Percentiles rank a stretch among this genome's conserved stretches.
Conservation (phyloP, 2,113 vertebrate species). For the Callocephalon fimbriatum region DNA sequence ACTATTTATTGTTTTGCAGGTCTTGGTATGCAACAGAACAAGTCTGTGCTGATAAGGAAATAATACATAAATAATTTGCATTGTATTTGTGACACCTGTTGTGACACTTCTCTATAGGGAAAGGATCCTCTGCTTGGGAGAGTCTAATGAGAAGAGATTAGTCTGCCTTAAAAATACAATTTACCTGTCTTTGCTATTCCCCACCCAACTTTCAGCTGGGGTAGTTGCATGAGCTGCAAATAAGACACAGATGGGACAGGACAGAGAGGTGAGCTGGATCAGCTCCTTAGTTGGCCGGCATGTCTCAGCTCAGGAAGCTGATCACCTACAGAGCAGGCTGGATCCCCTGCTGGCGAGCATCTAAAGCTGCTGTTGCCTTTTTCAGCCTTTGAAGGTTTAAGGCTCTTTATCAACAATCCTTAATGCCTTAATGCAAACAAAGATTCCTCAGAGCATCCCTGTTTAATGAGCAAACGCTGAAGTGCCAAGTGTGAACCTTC, state of each 20-base stretch:
- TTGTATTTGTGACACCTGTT: not conserved
- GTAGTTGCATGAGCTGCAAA: not conserved
- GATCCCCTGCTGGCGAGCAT: fast-evolving
- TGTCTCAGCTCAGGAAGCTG: not conserved
- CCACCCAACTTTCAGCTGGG: not conserved
- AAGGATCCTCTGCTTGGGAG: not conserved
- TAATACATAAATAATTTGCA: not conserved
- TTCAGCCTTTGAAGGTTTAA: not conserved
- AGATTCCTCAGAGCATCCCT: not conserved
- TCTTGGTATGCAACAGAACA: not conserved
- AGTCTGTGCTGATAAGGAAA: not conserved
- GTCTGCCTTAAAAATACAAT: not conserved
- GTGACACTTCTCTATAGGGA: not conserved
- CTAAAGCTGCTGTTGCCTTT: not conserved
- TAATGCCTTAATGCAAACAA: not conserved
- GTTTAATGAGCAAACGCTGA: not conserved
- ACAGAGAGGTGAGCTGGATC: not conserved
- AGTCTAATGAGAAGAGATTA: not conserved
- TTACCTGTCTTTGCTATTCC: not conserved
- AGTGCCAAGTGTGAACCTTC: not conserved
- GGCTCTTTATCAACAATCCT: not conserved
- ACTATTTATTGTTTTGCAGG: not conserved
- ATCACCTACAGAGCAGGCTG: fast-evolving
- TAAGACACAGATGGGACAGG: not conserved
- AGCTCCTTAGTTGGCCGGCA: not conserved